Percentiles rank a stretch among this genome's conserved stretches.
phyloP scores from a whole-genome alignment of 1,140 invertebrate genomes.

The Drosophila sucinea region DNA sequence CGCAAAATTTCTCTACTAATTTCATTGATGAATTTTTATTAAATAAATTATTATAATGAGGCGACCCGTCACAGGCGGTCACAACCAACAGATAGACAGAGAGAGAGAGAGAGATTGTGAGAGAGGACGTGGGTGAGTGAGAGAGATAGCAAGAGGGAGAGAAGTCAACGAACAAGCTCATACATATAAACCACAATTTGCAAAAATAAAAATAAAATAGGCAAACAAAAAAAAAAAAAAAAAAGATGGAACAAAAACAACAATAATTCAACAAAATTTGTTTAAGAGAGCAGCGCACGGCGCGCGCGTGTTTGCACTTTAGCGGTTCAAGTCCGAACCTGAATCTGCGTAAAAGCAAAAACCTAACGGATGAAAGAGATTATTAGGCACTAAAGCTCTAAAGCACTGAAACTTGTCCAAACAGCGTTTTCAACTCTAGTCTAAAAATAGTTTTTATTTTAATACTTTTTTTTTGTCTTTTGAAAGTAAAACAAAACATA shows the following conservation, averaged over 20 bases:
- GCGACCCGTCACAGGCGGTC: slow-evolving; percentile 15
- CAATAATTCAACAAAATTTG: not conserved
- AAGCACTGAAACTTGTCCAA: slow-evolving; percentile 9
- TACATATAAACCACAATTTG: slow-evolving; percentile 15
- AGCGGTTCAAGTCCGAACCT: slow-evolving; percentile 16
- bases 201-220: slow-evolving; percentile 10
- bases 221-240: slow-evolving; percentile 12
- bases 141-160: slow-evolving; percentile 24
- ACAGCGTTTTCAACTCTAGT: slow-evolving; percentile 1
- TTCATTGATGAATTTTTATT: slow-evolving; percentile 66
- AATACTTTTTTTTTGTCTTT: not conserved
- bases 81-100: slow-evolving; percentile 15
- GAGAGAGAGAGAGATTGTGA: slow-evolving; percentile 1
- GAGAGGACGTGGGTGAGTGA: not conserved
- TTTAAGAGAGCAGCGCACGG: slow-evolving; percentile 11
- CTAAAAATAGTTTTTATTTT: slow-evolving; percentile 9
- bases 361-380: slow-evolving; percentile 5
- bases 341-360: not conserved
- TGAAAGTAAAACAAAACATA: not conserved
- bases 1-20: slow-evolving; percentile 44
- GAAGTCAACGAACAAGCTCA: slow-evolving; percentile 20
- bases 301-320: slow-evolving; percentile 18
- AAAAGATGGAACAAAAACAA: not conserved
- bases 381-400: slow-evolving; percentile 5
- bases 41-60: slow-evolving; percentile 68